Evolutionary conservation across 1,140 invertebrate genomes (phyloP).

Genomic region (Leptopilina boulardi): DNA sequence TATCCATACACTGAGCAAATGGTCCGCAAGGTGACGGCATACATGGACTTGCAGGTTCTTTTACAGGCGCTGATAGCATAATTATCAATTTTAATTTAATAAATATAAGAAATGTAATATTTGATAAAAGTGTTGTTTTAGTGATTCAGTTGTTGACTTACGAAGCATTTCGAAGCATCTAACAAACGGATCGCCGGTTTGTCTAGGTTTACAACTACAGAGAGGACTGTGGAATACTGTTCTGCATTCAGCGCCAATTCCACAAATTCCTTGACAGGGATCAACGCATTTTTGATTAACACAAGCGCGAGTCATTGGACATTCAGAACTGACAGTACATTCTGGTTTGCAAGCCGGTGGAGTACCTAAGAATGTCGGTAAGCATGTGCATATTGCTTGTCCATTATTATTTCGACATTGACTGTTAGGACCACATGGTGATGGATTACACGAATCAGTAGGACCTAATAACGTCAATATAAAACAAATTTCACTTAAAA

Average conservation of each 20-base stretch:
- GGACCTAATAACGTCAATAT: conserved; percentile 53
- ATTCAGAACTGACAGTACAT: conserved; percentile 79
- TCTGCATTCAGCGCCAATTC: conserved; percentile 76
- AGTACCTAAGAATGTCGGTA: conserved; percentile 80
- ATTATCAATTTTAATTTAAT: conserved; percentile 37
- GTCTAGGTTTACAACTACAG: conserved; percentile 71
- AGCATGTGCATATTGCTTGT: conserved; percentile 80
- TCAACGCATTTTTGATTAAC: conserved; percentile 75
- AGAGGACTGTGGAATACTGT: conserved; percentile 76
- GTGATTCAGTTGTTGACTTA: too few species aligned
- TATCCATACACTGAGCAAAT: conserved; percentile 77
- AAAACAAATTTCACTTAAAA: conserved; percentile 47
- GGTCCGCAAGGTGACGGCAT: conserved; percentile 78
- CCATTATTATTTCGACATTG: conserved; percentile 79
- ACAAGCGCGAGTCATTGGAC: conserved; percentile 73
- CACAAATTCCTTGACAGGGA: conserved; percentile 78
- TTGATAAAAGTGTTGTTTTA: background rate
- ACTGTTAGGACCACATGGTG: conserved; percentile 83
- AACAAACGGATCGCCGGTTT: conserved; percentile 78
- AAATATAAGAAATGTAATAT: background rate
- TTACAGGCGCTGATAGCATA: conserved; percentile 41
- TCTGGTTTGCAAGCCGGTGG: conserved; percentile 83
- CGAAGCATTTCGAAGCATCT: conserved; percentile 72
- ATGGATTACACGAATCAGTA: conserved; percentile 79
- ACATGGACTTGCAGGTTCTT: conserved; percentile 67